Conservation (phyloP, 1,140 invertebrate species). For the Drosophila pseudoobscura region DNA sequence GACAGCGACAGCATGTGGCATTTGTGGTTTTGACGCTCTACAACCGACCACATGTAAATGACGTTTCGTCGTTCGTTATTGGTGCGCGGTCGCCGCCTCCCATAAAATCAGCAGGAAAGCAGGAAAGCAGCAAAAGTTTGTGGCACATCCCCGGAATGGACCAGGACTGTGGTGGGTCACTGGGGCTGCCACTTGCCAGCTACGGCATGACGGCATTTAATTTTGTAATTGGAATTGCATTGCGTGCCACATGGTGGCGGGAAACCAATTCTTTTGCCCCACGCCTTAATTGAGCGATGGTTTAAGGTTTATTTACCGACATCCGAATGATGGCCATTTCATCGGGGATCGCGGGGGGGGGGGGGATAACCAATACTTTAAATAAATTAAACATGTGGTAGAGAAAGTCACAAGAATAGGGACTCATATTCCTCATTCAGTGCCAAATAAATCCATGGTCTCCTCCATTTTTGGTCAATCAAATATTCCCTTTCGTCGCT, state of each 20-base stretch:
- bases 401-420: too few relatives aligned
- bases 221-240: slow-evolving; percentile 73
- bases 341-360: background rate
- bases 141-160: background rate
- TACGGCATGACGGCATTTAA: slow-evolving; percentile 59
- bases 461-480: background rate
- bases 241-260: slow-evolving; percentile 54
- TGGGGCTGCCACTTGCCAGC: slow-evolving; percentile 35
- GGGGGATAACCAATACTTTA: background rate
- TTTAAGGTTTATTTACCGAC: slow-evolving; percentile 28
- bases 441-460: too few relatives aligned
- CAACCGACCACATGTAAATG: slow-evolving; percentile 80
- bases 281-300: slow-evolving; percentile 61
- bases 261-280: slow-evolving; percentile 20
- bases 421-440: background rate
- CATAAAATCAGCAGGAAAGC: slow-evolving; percentile 53
- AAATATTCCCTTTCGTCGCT: slow-evolving; percentile 25
- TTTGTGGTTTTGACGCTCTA: slow-evolving; percentile 81
- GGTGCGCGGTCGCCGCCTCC: slow-evolving; percentile 67
- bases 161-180: too few relatives aligned
- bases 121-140: slow-evolving; percentile 24
- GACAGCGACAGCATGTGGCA: slow-evolving; percentile 70
- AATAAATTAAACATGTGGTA: background rate
- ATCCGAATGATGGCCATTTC: slow-evolving; percentile 26
- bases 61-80: slow-evolving; percentile 81